Conservation (phyloP, 2,797 vertebrate genomes). For the Anguilla megastoma region DNA sequence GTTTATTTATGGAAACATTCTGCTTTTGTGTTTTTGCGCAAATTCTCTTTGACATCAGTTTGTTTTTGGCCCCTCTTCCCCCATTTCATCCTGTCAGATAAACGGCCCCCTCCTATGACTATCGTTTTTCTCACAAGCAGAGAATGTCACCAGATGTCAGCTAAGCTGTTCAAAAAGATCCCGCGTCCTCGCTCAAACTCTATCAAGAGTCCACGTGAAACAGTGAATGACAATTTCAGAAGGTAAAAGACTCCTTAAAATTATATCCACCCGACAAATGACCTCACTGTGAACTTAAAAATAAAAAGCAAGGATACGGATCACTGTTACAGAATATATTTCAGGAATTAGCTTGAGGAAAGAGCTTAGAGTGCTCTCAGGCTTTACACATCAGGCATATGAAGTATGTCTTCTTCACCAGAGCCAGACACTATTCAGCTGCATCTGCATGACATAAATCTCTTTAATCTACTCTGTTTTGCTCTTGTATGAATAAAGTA, state of each 20-base stretch:
- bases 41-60: slow-evolving; percentile 8
- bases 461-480: background rate
- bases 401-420: background rate
- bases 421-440: background rate
- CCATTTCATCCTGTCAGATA: background rate
- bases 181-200: background rate
- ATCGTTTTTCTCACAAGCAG: background rate
- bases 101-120: background rate
- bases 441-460: background rate
- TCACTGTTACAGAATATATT: background rate
- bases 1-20: background rate
- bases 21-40: background rate
- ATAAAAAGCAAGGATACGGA: background rate
- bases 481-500: background rate
- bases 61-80: background rate
- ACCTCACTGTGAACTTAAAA: background rate
- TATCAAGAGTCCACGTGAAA: background rate
- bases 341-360: background rate
- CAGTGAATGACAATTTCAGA: background rate
- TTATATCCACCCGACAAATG: background rate
- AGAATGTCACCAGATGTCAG: slow-evolving; percentile 15
- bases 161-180: background rate
- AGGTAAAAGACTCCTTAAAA: slow-evolving; percentile 6
- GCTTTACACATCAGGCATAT: background rate
- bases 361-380: background rate